These are phyloP conservation scores for Seladonia tumulorum DNA, from an alignment of 2,888 invertebrate genomes.

Conservation along the genomic window DNA sequence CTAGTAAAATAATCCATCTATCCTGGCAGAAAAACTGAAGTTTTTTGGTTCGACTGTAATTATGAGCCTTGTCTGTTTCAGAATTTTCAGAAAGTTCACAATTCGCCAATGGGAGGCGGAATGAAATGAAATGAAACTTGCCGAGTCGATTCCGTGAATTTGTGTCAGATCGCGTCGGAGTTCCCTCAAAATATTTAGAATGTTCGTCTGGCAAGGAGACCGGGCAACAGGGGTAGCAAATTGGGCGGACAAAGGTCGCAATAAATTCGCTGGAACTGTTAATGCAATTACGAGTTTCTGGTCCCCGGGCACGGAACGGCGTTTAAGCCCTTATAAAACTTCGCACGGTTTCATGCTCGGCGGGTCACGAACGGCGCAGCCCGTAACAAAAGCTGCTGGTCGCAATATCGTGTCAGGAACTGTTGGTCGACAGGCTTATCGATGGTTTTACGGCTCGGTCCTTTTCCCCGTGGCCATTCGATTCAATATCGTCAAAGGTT, in stretches of 20 bases:
- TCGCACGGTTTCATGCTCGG: constrained; percentile 11
- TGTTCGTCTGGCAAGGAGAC: background rate
- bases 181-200: background rate
- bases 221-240: background rate
- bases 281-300: background rate
- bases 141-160: background rate
- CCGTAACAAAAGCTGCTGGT: constrained; percentile 39
- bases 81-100: too few species aligned
- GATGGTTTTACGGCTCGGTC: constrained; percentile 63
- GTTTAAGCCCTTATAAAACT: constrained; percentile 25
- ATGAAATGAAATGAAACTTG: too few species aligned
- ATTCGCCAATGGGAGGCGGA: too few species aligned
- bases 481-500: constrained; percentile 68
- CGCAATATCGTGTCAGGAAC: constrained; percentile 35
- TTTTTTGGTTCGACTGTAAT: too few species aligned
- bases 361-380: background rate
- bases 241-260: background rate
- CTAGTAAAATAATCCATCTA: too few species aligned
- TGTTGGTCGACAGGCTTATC: constrained; percentile 53
- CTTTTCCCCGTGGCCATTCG: constrained; percentile 52
- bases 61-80: too few species aligned
- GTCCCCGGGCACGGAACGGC: background rate
- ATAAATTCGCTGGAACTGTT: background rate
- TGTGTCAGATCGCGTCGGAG: background rate
- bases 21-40: too few species aligned